A percentile compares a stretch with the other conserved stretches of the same genome.
phyloP scores from a whole-genome alignment of 2,113 vertebrate genomes.

The Balaeniceps rex region DNA sequence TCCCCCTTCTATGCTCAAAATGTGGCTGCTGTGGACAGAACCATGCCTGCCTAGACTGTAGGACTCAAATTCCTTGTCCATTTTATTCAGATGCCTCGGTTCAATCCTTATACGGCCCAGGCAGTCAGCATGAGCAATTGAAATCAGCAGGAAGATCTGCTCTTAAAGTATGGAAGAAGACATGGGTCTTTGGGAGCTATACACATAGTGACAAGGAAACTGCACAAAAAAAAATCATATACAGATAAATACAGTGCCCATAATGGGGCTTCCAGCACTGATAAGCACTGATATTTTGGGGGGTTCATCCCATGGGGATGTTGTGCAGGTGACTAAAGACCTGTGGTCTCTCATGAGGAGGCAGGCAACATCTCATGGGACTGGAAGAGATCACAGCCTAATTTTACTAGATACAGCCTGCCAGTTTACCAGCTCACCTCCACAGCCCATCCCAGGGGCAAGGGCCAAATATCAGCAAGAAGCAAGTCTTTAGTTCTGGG shows the following conservation, averaged over 20 bases:
- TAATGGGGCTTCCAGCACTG: not conserved
- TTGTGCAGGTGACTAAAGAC: not conserved
- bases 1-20: not conserved
- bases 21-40: not conserved
- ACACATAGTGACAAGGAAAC: not conserved
- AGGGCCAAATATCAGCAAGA: not conserved
- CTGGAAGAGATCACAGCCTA: not conserved
- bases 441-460: not conserved
- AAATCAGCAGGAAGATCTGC: not conserved
- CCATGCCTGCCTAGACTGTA: not conserved
- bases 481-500: not conserved
- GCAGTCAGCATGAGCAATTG: not conserved
- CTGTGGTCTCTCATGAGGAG: not conserved
- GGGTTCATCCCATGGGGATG: not conserved
- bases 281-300: not conserved
- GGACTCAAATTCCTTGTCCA: not conserved
- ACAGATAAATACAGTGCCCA: not conserved
- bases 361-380: not conserved
- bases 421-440: not conserved
- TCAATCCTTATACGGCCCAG: not conserved
- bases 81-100: not conserved
- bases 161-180: not conserved
- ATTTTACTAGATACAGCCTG: not conserved
- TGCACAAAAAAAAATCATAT: not conserved
- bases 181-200: not conserved